Evolutionary conservation across 2,113 vertebrate genomes (phyloP).

Genomic region (Misgurnus anguillicaudatus): DNA sequence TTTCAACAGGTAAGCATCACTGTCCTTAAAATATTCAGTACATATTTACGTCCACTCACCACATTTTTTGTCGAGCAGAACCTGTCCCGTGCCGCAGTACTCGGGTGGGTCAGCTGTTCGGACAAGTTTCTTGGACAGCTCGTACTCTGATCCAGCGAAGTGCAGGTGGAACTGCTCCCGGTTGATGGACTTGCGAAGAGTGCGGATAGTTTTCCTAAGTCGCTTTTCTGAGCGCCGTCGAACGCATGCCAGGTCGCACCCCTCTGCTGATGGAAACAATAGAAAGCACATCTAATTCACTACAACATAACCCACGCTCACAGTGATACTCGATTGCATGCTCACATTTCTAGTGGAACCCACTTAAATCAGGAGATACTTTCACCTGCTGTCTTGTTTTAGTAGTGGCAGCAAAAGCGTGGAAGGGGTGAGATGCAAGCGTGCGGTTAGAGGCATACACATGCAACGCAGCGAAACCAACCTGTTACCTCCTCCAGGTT

Average conservation of each 20-base stretch:
- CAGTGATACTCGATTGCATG: constrained; percentile 2
- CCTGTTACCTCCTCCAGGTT: constrained; percentile 98
- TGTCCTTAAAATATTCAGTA: neutral
- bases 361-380: constrained; percentile 97
- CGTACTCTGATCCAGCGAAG: constrained; percentile 81
- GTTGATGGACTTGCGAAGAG: constrained; percentile 88
- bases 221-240: constrained; percentile 88
- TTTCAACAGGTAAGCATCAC: neutral
- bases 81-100: constrained; percentile 80
- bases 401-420: constrained; percentile 45
- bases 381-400: constrained; percentile 73
- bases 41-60: constrained; percentile 75
- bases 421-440: constrained; percentile 50
- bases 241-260: constrained; percentile 86
- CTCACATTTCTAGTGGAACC: constrained; percentile 17
- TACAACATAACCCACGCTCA: constrained; percentile 50
- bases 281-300: constrained; percentile 47
- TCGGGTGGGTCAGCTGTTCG: constrained; percentile 71
- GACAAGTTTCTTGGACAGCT: constrained; percentile 76
- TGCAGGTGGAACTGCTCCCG: constrained; percentile 92
- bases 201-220: constrained; percentile 89
- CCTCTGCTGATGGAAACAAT: constrained; percentile 78
- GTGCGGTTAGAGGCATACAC: constrained; percentile 53
- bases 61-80: constrained; percentile 81
- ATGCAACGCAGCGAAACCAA: constrained; percentile 83